A percentile compares a stretch with the other conserved stretches of the same genome.
phyloP scores from a whole-genome alignment of 2,888 invertebrate species.

The Acleris laterana region DNA sequence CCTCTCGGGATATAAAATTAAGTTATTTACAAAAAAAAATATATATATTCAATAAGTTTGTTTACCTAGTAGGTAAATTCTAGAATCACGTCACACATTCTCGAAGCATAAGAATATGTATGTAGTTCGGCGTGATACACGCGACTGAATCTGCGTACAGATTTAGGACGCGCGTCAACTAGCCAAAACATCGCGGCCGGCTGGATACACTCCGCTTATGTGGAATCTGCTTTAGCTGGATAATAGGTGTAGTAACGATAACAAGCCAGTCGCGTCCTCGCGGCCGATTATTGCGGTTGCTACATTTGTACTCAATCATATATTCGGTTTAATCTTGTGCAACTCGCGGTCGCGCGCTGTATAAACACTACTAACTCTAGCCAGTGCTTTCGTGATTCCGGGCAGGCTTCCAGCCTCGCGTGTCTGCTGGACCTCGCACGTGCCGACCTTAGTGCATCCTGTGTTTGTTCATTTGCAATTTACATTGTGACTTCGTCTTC shows the following conservation, averaged over 20 bases:
- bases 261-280: conserved; percentile 79
- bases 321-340: conserved; percentile 43
- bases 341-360: conserved; percentile 20
- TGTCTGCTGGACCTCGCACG: conserved; percentile 18
- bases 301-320: conserved; percentile 58
- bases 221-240: conserved; percentile 68
- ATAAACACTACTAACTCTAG: background rate
- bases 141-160: conserved; percentile 52
- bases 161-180: conserved; percentile 73
- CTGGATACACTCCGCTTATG: conserved; percentile 63
- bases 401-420: conserved; percentile 16
- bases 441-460: conserved; percentile 25
- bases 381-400: conserved; percentile 17
- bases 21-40: no score
- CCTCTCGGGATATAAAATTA: no score
- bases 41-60: conserved; percentile 31
- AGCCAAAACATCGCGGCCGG: conserved; percentile 72
- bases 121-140: conserved; percentile 54
- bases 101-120: conserved; percentile 7
- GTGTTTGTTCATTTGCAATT: conserved; percentile 22
- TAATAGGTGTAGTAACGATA: conserved; percentile 77
- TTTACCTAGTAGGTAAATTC: conserved; percentile 40
- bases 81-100: no score
- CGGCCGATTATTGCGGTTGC: conserved; percentile 81
- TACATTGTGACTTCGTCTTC: conserved; percentile 17